Conservation (phyloP, 2,113 vertebrate genomes). For the Coreoperca whiteheadi region DNA sequence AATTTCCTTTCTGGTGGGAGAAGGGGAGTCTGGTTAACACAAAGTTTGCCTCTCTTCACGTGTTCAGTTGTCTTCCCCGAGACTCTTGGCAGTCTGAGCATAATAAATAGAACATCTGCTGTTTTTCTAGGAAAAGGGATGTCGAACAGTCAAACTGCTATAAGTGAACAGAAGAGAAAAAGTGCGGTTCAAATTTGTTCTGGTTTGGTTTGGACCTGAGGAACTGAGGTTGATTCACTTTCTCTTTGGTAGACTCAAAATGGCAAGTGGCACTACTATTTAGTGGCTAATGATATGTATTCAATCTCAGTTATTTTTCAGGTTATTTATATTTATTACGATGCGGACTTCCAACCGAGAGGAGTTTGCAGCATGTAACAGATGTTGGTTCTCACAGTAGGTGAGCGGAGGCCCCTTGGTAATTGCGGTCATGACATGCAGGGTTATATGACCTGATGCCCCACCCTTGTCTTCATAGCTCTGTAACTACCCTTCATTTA, state of each 20-base stretch:
- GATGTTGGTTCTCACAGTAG: slow-evolving; percentile 56
- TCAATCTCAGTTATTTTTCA: slow-evolving; percentile 42
- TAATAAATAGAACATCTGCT: slow-evolving; percentile 78
- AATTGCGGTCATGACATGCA: slow-evolving; percentile 41
- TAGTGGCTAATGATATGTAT: slow-evolving; percentile 55
- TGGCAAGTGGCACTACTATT: slow-evolving; percentile 37
- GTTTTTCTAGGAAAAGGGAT: slow-evolving; percentile 74
- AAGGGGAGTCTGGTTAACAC: slow-evolving; percentile 59
- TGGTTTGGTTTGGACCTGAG: slow-evolving; percentile 60
- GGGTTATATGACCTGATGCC: slow-evolving; percentile 56
- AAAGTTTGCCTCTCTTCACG: slow-evolving; percentile 49
- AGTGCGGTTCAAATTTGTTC: slow-evolving; percentile 45
- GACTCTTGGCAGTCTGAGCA: slow-evolving; percentile 67
- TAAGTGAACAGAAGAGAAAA: slow-evolving; percentile 47
- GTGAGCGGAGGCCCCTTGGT: slow-evolving; percentile 48
- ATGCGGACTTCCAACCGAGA: slow-evolving; percentile 25
- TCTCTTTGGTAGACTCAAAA: slow-evolving; percentile 53
- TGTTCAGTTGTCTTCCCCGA: slow-evolving; percentile 68
- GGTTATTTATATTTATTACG: slow-evolving; percentile 51
- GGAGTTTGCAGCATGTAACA: slow-evolving; percentile 27
- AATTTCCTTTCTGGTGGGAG: slow-evolving; percentile 61
- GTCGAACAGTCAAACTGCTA: slow-evolving; percentile 48
- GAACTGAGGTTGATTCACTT: slow-evolving; percentile 39
- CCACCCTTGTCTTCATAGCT: slow-evolving; percentile 53
- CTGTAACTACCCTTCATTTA: slow-evolving; percentile 70